Evolutionary conservation across 1,140 invertebrate genomes (phyloP).

Genomic region (Elysia chlorotica): DNA sequence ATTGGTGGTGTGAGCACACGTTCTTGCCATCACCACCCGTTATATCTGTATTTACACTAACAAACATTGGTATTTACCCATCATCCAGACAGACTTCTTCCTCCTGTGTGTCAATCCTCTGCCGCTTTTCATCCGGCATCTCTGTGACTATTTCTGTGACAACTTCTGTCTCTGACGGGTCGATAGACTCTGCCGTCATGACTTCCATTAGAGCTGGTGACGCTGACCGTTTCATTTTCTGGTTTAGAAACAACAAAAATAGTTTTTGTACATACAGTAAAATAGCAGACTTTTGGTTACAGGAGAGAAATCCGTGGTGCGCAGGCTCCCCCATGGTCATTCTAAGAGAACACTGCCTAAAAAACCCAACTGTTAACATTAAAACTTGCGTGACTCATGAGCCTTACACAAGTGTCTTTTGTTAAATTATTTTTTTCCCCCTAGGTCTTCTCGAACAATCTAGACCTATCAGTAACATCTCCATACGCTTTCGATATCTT

Average conservation of each 20-base stretch:
- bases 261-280: neutral
- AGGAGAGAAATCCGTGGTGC: neutral
- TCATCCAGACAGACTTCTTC: constrained; percentile 35
- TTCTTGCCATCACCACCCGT: no score
- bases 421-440: no score
- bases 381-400: neutral
- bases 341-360: neutral
- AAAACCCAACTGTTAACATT: neutral
- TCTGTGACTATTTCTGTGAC: constrained; percentile 25
- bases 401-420: neutral
- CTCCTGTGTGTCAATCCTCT: constrained; percentile 29
- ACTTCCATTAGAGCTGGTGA: constrained; percentile 32
- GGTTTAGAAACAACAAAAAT: constrained; percentile 4
- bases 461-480: no score
- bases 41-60: no score
- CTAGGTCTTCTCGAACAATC: no score
- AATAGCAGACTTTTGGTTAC: neutral
- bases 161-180: constrained; percentile 21
- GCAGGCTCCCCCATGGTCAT: neutral
- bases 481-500: no score
- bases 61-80: constrained; percentile 26
- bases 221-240: constrained; percentile 36
- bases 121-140: constrained; percentile 27
- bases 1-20: no score
- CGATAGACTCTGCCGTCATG: constrained; percentile 23